Base-by-base conservation (phyloP, 2,888 invertebrate species). In the Julus scanicus region DNA sequence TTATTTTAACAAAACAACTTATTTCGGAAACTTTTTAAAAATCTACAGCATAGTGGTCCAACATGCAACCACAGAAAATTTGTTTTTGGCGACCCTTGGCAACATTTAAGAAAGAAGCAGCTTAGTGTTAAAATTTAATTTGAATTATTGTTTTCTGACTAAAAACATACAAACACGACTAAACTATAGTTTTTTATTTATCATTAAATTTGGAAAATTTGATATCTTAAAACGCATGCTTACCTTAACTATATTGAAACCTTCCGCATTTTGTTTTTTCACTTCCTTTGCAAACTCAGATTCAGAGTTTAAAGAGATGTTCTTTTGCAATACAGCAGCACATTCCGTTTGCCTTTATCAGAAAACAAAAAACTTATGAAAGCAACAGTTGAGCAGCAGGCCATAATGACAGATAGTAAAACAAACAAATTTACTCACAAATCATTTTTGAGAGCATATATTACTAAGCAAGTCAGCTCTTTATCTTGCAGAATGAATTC, bases 391-490 rank as follows among this genome's bases (percentile, higher is more conserved):
- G 39, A 20, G 13, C 5, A 15, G n/a, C 29, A n/a, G 83, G 4
- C 83, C 20, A 39, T 3, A 2, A n/a, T 15, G 13, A 11, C 3
- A 37, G 13, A 37, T 9, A 0, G 17, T 17, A 29, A 29, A 71
- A 53, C 53, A 2, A 8, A 84, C 40, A 84, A 84, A 84, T 84
- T 44, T 11, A 84, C 84, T 44, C 84, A 84, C 84, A 84, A 40
- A 17, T 48, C 9, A 84, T 84, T 84, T 40, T 84, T 40, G n/a
- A 48, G 13, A 5, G 84, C 84, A 84, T 84, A 84, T 5, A 11
- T 48, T 11, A 84, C 40, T 15, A 84, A 40, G 20, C 11, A 39
- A 13, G 39, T 15, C 11, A 84, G 11, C 1, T 39, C 40, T 48
- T n/a, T 48, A 3, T 39, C 13, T 9, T 40, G 39, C 6, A 15